These are phyloP conservation scores for Gadus macrocephalus DNA, from an alignment of 2,113 vertebrate species.

Conservation along the genomic window DNA sequence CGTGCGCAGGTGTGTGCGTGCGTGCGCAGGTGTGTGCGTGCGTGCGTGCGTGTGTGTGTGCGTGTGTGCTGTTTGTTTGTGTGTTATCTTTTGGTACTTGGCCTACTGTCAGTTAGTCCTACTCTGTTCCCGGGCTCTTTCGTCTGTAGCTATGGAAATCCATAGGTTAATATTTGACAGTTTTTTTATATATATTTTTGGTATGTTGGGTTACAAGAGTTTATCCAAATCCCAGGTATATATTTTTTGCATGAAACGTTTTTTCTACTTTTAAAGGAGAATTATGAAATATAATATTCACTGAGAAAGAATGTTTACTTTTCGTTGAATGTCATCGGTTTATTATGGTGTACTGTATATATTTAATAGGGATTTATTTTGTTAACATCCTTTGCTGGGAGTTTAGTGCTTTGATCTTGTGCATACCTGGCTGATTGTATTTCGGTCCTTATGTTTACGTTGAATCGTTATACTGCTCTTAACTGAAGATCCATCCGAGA, in stretches of 20 bases:
- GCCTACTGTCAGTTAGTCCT: background rate
- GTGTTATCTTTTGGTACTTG: too few relatives aligned
- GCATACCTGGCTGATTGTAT: constrained; percentile 25
- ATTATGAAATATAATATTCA: constrained; percentile 40
- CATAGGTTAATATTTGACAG: constrained; percentile 47
- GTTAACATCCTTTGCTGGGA: constrained; percentile 35
- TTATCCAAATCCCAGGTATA: constrained; percentile 67
- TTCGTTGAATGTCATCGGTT: constrained; percentile 52
- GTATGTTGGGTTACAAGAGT: constrained; percentile 70
- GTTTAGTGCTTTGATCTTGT: constrained; percentile 36
- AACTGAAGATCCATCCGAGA: constrained; percentile 22
- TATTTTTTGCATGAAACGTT: constrained; percentile 72
- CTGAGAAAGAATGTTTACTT: constrained; percentile 52
- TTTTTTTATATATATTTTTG: constrained; percentile 75
- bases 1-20: too few relatives aligned
- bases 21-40: too few relatives aligned
- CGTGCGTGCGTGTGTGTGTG: too few relatives aligned
- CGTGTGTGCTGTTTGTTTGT: too few relatives aligned
- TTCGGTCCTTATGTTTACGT: constrained; percentile 52
- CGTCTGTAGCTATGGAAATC: constrained; percentile 39
- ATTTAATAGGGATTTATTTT: constrained; percentile 51
- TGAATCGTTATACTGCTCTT: constrained; percentile 46
- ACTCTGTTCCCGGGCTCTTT: constrained; percentile 31
- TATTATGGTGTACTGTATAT: constrained; percentile 64
- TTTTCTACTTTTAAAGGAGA: constrained; percentile 69